A percentile compares a stretch with the other conserved stretches of the same genome.
Conservation (phyloP, 2,888 invertebrate species). For the Cerastoderma edule region DNA sequence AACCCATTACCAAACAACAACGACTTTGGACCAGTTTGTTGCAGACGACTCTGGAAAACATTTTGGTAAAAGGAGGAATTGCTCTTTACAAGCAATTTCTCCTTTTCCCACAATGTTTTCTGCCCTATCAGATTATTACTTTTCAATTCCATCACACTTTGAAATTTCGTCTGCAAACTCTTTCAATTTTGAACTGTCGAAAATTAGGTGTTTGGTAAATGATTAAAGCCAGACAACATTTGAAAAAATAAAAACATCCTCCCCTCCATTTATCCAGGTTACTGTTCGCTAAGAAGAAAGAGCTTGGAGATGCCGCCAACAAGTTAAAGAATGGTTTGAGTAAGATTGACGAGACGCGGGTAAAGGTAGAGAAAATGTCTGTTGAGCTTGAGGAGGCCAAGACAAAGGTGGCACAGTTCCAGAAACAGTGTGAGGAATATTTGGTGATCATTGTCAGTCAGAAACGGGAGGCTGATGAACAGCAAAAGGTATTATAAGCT, state of each 20-base stretch:
- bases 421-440: slow-evolving; percentile 93
- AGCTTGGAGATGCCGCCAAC: slow-evolving; percentile 90
- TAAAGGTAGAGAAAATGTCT: slow-evolving; percentile 92
- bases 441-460: slow-evolving; percentile 92
- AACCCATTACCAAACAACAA: too few species aligned
- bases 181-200: too few species aligned
- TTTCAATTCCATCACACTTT: too few species aligned
- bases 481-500: slow-evolving; percentile 86
- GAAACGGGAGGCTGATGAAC: slow-evolving; percentile 92
- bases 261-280: slow-evolving; percentile 86
- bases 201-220: too few species aligned
- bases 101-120: too few species aligned
- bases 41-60: too few species aligned
- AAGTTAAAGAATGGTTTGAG: slow-evolving; percentile 91
- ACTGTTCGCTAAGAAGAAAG: slow-evolving; percentile 89
- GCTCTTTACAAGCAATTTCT: too few species aligned
- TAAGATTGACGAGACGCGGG: slow-evolving; percentile 94
- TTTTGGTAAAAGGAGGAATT: too few species aligned
- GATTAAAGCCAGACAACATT: too few species aligned
- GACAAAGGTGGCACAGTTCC: slow-evolving; percentile 88
- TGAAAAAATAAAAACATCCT: not conserved
- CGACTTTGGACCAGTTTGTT: too few species aligned
- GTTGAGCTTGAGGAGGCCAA: slow-evolving; percentile 91
- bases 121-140: too few species aligned
- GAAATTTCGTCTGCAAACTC: too few species aligned